Evolutionary conservation across 2,113 vertebrate genomes (phyloP).

Genomic region (Crotalus helleri): DNA sequence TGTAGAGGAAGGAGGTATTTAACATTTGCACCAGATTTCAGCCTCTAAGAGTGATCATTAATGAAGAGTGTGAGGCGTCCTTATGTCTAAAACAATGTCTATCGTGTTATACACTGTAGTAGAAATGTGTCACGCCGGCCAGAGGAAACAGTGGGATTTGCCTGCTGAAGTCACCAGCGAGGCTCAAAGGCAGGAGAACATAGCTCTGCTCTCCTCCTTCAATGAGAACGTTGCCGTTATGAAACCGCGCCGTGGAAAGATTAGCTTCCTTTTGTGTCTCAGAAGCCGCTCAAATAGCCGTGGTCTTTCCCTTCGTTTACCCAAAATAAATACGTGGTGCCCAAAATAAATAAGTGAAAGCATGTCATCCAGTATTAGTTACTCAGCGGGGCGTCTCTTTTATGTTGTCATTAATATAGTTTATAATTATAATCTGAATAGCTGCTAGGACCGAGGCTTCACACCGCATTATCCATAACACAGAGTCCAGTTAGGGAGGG

Average conservation of each 20-base stretch:
- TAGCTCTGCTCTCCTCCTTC: not conserved
- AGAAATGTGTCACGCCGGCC: not conserved
- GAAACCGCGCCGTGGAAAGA: constrained; percentile 39
- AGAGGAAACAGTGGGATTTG: fast-evolving
- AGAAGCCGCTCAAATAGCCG: constrained; percentile 37
- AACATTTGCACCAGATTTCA: constrained; percentile 17
- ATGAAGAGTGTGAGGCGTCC: constrained; percentile 1
- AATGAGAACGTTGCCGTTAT: constrained; percentile 38
- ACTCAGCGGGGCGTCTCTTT: constrained; percentile 1
- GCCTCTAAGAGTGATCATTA: not conserved
- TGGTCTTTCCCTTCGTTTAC: constrained; percentile 14
- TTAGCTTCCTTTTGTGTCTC: constrained; percentile 13
- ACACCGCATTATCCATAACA: constrained; percentile 65
- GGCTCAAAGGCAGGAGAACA: constrained; percentile 15
- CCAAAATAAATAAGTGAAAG: not conserved
- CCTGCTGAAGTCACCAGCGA: not conserved
- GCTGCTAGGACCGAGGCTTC: constrained; percentile 55
- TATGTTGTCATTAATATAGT: constrained; percentile 56
- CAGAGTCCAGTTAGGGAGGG: constrained; percentile 45
- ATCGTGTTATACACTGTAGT: constrained; percentile 24
- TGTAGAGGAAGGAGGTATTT: not conserved
- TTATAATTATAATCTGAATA: constrained; percentile 62
- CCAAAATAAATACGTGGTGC: not conserved
- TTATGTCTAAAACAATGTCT: not conserved
- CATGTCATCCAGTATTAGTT: not conserved